Evolutionary conservation across 2,888 invertebrate species (phyloP), one percentile per base, ranked within the genome.

Genomic region (Lapara coniferarum): DNA sequence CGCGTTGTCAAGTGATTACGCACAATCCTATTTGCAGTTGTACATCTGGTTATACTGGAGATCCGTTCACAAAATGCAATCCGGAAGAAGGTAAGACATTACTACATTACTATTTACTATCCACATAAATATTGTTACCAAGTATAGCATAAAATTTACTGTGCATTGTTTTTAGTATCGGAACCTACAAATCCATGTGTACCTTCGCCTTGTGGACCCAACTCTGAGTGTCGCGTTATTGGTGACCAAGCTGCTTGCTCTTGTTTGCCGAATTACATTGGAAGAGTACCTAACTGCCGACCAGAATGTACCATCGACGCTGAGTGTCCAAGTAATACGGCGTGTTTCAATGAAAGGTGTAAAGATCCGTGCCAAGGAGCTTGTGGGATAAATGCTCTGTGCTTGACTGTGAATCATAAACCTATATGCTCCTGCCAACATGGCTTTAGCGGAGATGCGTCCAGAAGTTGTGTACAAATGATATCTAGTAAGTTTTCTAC

Each of bases 11-110:
- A 89, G 97, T 97, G 66, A 95, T 97, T 68, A 97, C 97, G 78
- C 98, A 98, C 84, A 97, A 97, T 85, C 97, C 98, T 52, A 96
- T 97, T 79, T 98, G 98, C 89, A 97, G 96, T 82, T 98, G 98
- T 83, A 95, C 96, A 71, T 93, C 95, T 75, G 96, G 96, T 75
- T 97, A 95, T 84, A 96, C 96, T 55, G 98, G 98, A 71, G 97
- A 97, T 95, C 97, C 97, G 59, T 97, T 97, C 83, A 94, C 95
- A 73, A 93, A 95, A 86, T 97, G 97, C 88, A 88, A 88, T 74
- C 95, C 92, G 79, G 94, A 95, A 91, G 94, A 95, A 90, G 91
- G 96, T 96, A 94, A 85, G 86, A 73, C 52, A 56, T 14, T 25
- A 8, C 12, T 8, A 46, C 8, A 66, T 12, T 7, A 7, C 37